Conservation (phyloP, 2,888 invertebrate genomes). For the Drosophila tanythrix region DNA sequence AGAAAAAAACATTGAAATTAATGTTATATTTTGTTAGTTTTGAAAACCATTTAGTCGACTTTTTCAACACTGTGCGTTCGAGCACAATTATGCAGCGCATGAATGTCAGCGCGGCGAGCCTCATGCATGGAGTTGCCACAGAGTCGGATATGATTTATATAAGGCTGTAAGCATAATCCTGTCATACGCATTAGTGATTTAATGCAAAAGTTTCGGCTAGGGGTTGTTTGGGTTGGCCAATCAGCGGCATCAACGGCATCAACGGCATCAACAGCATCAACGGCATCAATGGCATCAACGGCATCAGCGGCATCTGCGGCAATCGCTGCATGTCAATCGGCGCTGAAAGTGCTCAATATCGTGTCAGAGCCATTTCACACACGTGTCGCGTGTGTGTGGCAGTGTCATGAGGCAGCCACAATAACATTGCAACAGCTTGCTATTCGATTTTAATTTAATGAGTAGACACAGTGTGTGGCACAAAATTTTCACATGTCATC, state of each 20-base stretch:
- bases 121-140: conserved; percentile 51
- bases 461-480: conserved; percentile 52
- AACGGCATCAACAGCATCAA: background rate
- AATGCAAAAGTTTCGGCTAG: conserved; percentile 64
- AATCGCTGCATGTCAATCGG: conserved; percentile 47
- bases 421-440: conserved; percentile 53
- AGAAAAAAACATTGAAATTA: background rate
- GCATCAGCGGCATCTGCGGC: conserved; percentile 41
- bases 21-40: background rate
- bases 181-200: conserved; percentile 74
- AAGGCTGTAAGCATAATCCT: conserved; percentile 71
- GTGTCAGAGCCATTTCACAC: conserved; percentile 62
- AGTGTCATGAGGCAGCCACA: conserved; percentile 54
- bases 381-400: conserved; percentile 56
- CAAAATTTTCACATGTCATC: conserved; percentile 44
- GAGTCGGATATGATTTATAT: conserved; percentile 76
- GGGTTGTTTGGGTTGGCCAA: conserved; percentile 9
- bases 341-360: conserved; percentile 38
- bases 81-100: background rate
- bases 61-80: conserved; percentile 4
- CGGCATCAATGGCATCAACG: conserved; percentile 22
- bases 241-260: conserved; percentile 1
- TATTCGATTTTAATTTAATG: conserved; percentile 72
- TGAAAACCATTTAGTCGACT: background rate
- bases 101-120: conserved; percentile 6